phyloP scores from a whole-genome alignment of 1,140 invertebrate species.

The Arion vulgaris region DNA sequence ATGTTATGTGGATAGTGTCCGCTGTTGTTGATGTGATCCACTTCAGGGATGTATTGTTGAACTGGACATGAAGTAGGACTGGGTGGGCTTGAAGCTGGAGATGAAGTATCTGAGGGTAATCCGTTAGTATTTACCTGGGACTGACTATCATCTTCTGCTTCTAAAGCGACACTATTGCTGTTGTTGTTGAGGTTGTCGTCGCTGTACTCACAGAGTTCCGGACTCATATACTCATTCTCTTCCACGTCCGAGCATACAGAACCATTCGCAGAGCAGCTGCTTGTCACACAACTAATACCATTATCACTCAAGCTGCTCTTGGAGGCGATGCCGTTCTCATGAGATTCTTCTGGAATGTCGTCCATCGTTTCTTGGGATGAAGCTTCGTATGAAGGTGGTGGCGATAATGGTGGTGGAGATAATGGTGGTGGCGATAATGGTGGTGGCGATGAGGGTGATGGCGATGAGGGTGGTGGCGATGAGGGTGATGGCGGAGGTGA shows the following conservation, averaged over 20 bases:
- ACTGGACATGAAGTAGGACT: constrained; percentile 2
- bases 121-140: constrained; percentile 5
- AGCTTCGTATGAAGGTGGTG: too few species aligned
- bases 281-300: not conserved
- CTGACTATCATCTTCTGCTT: not conserved
- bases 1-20: constrained; percentile 15
- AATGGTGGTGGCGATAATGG: too few species aligned
- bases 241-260: not conserved
- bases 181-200: constrained; percentile 17
- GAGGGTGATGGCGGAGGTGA: too few species aligned
- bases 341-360: not conserved
- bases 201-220: not conserved
- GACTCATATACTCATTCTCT: not conserved
- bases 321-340: not conserved
- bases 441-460: too few species aligned
- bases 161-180: not conserved
- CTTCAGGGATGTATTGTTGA: not conserved
- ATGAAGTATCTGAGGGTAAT: not conserved
- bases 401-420: too few species aligned
- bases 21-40: not conserved
- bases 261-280: not conserved
- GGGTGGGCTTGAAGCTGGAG: not conserved
- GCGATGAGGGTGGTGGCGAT: too few species aligned
- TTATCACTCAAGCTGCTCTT: constrained; percentile 11
- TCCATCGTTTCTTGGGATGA: constrained; percentile 2